These are phyloP conservation scores for Limosa lapponica DNA, from an alignment of 2,797 vertebrate species.

Conservation along the genomic window DNA sequence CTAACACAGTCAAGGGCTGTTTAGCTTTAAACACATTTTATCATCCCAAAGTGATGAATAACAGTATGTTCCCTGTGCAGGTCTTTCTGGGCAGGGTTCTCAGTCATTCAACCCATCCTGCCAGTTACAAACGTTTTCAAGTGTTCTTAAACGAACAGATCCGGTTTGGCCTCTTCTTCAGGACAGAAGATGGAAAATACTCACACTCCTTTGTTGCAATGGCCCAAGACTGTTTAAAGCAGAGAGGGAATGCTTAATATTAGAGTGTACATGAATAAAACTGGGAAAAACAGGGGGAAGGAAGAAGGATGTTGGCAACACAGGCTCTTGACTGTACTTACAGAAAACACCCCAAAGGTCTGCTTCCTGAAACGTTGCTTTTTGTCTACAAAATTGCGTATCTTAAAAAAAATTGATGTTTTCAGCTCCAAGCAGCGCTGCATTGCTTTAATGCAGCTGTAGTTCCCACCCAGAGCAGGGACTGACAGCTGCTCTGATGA, in stretches of 20 bases:
- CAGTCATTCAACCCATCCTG: neutral
- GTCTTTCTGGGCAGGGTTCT: neutral
- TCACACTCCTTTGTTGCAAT: neutral
- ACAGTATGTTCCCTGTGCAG: neutral
- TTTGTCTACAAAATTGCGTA: neutral
- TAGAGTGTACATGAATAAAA: neutral
- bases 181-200: neutral
- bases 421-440: neutral
- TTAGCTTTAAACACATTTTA: neutral
- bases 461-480: too few relatives aligned
- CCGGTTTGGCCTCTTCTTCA: neutral
- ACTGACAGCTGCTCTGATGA: neutral
- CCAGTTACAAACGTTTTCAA: neutral
- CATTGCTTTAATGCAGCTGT: neutral
- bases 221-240: accelerated
- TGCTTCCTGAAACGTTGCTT: neutral
- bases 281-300: neutral
- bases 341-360: neutral
- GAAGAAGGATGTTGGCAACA: neutral
- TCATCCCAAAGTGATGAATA: neutral
- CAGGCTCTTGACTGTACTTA: neutral
- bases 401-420: neutral
- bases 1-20: neutral
- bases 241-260: accelerated
- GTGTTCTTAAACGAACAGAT: neutral